phyloP scores from a whole-genome alignment of 2,113 vertebrate species.

The Phalacrocorax pelagicus region DNA sequence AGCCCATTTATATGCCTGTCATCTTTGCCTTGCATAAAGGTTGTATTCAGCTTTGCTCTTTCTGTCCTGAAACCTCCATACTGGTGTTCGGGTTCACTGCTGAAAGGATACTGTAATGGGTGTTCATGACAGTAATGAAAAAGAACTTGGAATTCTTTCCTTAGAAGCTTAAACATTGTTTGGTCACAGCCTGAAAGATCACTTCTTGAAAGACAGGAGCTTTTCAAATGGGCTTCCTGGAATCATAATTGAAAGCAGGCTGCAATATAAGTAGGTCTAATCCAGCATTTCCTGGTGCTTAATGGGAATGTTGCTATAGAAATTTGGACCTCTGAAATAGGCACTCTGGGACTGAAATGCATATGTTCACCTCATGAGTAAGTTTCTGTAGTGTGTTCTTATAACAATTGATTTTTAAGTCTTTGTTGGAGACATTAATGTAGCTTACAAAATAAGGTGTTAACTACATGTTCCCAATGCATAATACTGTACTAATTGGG shows the following conservation, averaged over 20 bases:
- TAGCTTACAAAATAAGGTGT: not conserved
- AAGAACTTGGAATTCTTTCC: not conserved
- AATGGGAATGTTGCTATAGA: constrained; percentile 58
- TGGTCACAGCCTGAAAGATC: not conserved
- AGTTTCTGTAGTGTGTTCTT: not conserved
- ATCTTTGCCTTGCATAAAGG: not conserved
- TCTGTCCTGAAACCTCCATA: not conserved
- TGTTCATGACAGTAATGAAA: not conserved
- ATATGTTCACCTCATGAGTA: not conserved
- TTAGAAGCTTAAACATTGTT: not conserved
- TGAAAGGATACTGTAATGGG: not conserved
- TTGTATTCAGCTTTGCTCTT: not conserved
- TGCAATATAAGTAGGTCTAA: constrained; percentile 16
- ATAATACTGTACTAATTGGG: not conserved
- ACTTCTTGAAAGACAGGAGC: not conserved
- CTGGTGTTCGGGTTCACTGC: not conserved
- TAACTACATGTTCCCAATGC: not conserved
- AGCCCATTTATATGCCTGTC: not conserved
- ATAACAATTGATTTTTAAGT: not conserved
- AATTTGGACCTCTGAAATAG: constrained; percentile 23
- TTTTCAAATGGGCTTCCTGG: constrained; percentile 45
- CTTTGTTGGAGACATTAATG: not conserved
- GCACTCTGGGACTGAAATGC: not conserved
- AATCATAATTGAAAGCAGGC: constrained; percentile 25
- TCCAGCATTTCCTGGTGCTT: constrained; percentile 12